A percentile compares a stretch with the other conserved stretches of the same genome.
Conservation (phyloP, 2,888 invertebrate species). For the Camponotus fellah region DNA sequence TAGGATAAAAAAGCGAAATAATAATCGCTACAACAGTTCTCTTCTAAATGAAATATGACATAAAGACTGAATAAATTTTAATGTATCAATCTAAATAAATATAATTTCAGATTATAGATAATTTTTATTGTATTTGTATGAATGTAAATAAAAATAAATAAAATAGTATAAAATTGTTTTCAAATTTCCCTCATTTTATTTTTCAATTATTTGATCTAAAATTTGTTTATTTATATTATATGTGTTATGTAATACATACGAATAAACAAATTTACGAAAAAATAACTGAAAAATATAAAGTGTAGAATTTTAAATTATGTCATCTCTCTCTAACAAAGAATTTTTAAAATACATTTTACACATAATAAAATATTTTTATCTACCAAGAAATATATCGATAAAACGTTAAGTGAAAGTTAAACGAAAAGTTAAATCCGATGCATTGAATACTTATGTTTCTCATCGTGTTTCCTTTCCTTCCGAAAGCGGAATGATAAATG, state of each 20-base stretch:
- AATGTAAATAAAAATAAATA: no score
- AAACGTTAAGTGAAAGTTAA: slow-evolving; percentile 22
- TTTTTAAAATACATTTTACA: neutral
- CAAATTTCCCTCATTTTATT: no score
- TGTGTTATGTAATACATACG: neutral
- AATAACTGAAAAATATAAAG: neutral
- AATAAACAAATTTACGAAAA: neutral
- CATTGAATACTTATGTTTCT: neutral
- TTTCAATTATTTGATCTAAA: no score
- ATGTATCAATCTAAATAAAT: neutral
- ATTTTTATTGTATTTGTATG: no score
- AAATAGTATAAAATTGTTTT: no score
- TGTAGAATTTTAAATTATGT: neutral
- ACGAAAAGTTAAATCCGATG: slow-evolving; percentile 7
- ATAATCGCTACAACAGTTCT: neutral
- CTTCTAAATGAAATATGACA: neutral
- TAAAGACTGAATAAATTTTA: neutral
- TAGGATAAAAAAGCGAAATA: neutral
- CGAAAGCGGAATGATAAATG: slow-evolving; percentile 19
- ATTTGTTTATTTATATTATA: neutral
- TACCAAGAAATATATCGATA: neutral
- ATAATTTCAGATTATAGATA: no score
- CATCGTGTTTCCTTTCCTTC: neutral
- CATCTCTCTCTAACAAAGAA: neutral
- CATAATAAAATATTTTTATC: neutral